Percentiles rank a stretch among this genome's conserved stretches.
Conservation (phyloP, 1,140 invertebrate genomes). For the Drosophila grimshawi region DNA sequence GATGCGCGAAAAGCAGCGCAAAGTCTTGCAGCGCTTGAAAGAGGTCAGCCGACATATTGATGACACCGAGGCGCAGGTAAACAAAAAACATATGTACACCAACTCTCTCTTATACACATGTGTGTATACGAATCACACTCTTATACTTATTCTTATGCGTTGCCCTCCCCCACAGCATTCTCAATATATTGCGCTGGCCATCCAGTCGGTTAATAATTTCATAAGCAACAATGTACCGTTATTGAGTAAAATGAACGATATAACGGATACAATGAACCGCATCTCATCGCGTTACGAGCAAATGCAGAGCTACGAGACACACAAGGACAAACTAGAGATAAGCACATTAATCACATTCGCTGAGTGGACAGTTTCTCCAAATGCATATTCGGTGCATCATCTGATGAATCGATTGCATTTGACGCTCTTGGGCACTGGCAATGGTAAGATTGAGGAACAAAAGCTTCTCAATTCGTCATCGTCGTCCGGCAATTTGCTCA, state of each 20-base stretch:
- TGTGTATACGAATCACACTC: background rate
- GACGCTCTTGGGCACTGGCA: constrained; percentile 74
- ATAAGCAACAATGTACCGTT: constrained; percentile 84
- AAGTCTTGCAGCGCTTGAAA: constrained; percentile 85
- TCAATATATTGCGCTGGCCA: constrained; percentile 73
- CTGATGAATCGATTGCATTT: constrained; percentile 89
- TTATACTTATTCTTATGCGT: background rate
- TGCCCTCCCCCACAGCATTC: constrained; percentile 49
- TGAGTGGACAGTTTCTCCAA: constrained; percentile 87
- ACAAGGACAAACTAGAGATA: constrained; percentile 86
- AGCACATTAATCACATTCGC: constrained; percentile 89
- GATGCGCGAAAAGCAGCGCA: constrained; percentile 86
- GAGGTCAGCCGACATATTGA: constrained; percentile 85
- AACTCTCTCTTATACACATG: background rate
- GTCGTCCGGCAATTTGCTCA: constrained; percentile 61
- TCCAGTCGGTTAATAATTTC: constrained; percentile 71
- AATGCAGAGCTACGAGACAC: constrained; percentile 86
- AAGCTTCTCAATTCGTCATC: constrained; percentile 46
- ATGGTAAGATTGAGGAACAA: constrained; percentile 43
- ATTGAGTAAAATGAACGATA: constrained; percentile 86
- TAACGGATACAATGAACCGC: constrained; percentile 86
- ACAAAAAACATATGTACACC: background rate
- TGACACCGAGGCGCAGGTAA: constrained; percentile 73
- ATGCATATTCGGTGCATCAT: constrained; percentile 87
- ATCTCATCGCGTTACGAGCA: constrained; percentile 86